Evolutionary conservation across 2,888 invertebrate genomes (phyloP), one percentile per base, ranked within the genome.

Genomic region (Trissonchulus sp.): DNA sequence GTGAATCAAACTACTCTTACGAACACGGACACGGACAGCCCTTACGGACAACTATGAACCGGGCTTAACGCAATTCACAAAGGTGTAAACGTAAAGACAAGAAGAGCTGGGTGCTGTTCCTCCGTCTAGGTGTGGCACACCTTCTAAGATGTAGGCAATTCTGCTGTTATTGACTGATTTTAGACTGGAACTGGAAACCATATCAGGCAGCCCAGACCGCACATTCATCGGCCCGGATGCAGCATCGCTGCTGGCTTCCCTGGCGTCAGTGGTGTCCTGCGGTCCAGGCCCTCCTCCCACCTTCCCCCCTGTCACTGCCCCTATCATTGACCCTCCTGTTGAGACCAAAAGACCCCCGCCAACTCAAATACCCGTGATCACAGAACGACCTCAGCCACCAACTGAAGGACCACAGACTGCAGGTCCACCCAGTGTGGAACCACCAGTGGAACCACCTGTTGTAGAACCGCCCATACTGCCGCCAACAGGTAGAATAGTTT

Each of bases 181-280:
- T 34, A 65, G 68, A 34, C 8, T 33, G 8, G 68, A 65, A 65
- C n/a, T 65, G 68, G 33, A 33, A 33, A 34, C 18, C 31, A 65
- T 65, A 18, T 30, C 68, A 8, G 68, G 68, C 68, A n/a, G 33
- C 18, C 35, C 68, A 18, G 68, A 65, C 8, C 68, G 35, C 31
- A 34, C 35, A 15, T 34, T 65, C 31, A 65, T 65, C 68, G 68
- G 68, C 35, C 18, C 68, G 8, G 68, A 65, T 28, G 28, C 35
- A 15, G 68, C 8, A 8, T 8, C 68, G 31, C 35, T 65, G 68
- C 33, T 34, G 8, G n/a, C 8, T 28, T 8, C 35, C 8, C 68
- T 65, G 15, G 28, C 8, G 8, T 34, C 68, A 34, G 8, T 15
- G 8, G n/a, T 65, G 8, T 8, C 31, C 35, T 65, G 68, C 68